phyloP scores from a whole-genome alignment of 2,888 invertebrate genomes.

The Euproctis similis region DNA sequence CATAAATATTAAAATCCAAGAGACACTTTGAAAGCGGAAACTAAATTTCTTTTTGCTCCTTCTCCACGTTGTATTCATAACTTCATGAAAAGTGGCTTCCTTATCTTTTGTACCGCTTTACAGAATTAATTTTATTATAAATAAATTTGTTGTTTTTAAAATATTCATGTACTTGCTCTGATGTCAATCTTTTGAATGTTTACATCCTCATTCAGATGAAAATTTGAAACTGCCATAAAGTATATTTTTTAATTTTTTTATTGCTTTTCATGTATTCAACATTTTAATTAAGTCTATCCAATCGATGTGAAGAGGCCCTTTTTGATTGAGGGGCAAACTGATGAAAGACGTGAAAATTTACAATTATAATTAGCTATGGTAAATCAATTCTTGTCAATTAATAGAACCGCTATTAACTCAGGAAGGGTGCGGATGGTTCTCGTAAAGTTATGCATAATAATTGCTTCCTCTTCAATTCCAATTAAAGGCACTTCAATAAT shows the following conservation, averaged over 20 bases:
- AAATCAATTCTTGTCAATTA: constrained; percentile 46
- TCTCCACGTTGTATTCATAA: constrained; percentile 40
- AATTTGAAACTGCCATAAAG: constrained; percentile 9
- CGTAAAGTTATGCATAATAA: constrained; percentile 64
- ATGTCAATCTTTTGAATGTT: constrained; percentile 4
- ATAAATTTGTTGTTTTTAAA: constrained; percentile 11
- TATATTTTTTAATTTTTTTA: constrained; percentile 1
- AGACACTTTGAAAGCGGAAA: constrained; percentile 46
- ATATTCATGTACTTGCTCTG: constrained; percentile 5
- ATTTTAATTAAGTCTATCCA: constrained; percentile 6
- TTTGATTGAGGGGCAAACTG: constrained; percentile 3
- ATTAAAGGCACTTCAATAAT: constrained; percentile 52
- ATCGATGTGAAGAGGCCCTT: constrained; percentile 3
- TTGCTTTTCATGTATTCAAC: constrained; percentile 4
- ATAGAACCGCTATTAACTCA: constrained; percentile 41
- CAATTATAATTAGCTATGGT: constrained; percentile 19
- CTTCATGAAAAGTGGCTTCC: constrained; percentile 25
- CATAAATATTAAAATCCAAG: constrained; percentile 62
- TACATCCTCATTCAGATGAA: constrained; percentile 6
- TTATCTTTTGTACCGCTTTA: constrained; percentile 16
- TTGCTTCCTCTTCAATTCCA: constrained; percentile 54
- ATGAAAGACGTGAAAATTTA: constrained; percentile 10
- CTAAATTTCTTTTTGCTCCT: constrained; percentile 43
- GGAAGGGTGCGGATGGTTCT: constrained; percentile 36
- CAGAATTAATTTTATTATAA: constrained; percentile 12